Base-by-base conservation (phyloP, 1,140 invertebrate species). In the Penaeus chinensis region DNA sequence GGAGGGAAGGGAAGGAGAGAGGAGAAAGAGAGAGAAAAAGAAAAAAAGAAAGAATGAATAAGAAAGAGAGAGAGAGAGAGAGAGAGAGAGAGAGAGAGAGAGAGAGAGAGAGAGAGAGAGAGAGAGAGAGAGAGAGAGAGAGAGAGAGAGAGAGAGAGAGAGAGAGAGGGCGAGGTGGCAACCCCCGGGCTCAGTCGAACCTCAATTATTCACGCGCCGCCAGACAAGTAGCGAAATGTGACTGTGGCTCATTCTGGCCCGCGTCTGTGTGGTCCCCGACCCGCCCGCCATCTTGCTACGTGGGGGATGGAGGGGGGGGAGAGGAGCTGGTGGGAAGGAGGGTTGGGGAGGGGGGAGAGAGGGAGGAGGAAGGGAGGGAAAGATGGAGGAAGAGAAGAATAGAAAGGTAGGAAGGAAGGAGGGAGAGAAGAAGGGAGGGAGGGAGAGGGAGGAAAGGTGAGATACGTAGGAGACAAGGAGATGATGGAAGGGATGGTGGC, bases 381-480 rank as follows among this genome's bases (percentile, higher is more conserved):
- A 8, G 27, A 61, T 24, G 7, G 84, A 2, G 71, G 19, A 4
- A 24, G 10, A 8, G n/a, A 24, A 37, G 42, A 13, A 47, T 76
- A n/a, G 47, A 11, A 20, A 60, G 71, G 69, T 2, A 24, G 69
- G 66, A 10, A 27, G 18, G 74, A 82, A 27, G 78, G 78, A 20
- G 19, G 37, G 47, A 19, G n/a, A 20, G 54, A 32, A 80, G n/a
- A 27, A 5, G 71, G 11, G 4, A 76, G 71, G n/a, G 19, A 27
- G 71, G 60, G 62, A 42, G 54, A 60, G 62, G 79, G 63, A 61
- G 63, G 79, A 81, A 61, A 81, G 79, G 54, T 8, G 82, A 13
- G 54, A 13, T 54, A 13, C 2, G 54, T 42, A 37, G 24, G 78
- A 80, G 78, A 80, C 4, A 80, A 60, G 61, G 54, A 80, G 78